Evolutionary conservation across 1,140 invertebrate species (phyloP).

Genomic region (Zaprionus gabonicus): DNA sequence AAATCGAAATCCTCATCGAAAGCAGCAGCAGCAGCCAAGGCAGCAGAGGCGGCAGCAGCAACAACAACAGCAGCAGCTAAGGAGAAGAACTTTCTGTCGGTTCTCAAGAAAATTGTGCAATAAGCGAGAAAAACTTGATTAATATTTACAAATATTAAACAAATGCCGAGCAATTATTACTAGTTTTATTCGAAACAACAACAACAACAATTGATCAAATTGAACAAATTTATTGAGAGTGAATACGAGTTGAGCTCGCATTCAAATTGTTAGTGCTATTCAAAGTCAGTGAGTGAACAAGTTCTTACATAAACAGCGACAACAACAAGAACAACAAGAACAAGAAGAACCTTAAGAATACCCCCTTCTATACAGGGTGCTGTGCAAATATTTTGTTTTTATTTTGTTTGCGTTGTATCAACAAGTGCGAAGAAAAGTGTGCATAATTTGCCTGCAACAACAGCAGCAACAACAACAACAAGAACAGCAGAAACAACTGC

Average conservation of each 20-base stretch:
- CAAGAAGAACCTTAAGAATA: not conserved
- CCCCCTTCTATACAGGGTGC: slow-evolving; percentile 17
- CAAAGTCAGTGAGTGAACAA: slow-evolving; percentile 28
- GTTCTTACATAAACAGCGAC: slow-evolving; percentile 57
- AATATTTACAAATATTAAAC: slow-evolving; percentile 25
- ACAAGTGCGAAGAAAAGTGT: slow-evolving; percentile 21
- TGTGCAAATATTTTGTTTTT: slow-evolving; percentile 28
- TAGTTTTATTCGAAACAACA: slow-evolving; percentile 28
- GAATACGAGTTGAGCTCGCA: not conserved
- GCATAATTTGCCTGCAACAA: not conserved
- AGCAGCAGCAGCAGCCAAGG: slow-evolving; percentile 28
- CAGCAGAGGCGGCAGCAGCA: slow-evolving; percentile 21
- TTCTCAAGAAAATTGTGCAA: slow-evolving; percentile 72
- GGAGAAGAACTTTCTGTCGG: slow-evolving; percentile 61
- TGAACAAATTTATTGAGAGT: slow-evolving; percentile 18
- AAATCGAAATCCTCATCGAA: slow-evolving; percentile 22
- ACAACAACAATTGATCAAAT: slow-evolving; percentile 5
- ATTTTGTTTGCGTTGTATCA: slow-evolving; percentile 21
- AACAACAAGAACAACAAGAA: slow-evolving; percentile 4
- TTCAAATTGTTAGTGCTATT: slow-evolving; percentile 16
- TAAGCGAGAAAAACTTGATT: slow-evolving; percentile 37
- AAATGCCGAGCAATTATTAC: slow-evolving; percentile 27
- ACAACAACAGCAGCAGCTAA: slow-evolving; percentile 43
- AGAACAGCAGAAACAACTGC: not conserved
- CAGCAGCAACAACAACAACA: not conserved